Evolutionary conservation across 2,888 invertebrate species (phyloP), one percentile per base, ranked within the genome.

Genomic region (Acanthosepion pharaonis): DNA sequence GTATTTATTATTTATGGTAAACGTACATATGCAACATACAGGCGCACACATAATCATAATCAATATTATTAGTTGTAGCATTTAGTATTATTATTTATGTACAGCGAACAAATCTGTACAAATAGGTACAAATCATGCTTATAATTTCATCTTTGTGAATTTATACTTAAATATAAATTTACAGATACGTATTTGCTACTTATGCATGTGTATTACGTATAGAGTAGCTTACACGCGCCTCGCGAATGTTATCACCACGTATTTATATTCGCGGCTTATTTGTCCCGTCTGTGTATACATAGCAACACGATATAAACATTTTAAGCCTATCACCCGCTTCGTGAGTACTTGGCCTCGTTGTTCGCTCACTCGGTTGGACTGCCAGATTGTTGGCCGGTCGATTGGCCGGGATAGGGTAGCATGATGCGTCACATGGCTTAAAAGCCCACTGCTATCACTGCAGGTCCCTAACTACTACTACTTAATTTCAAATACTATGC

Each of bases 261-360:
- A 78, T 78, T 33, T 78, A 78, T 78, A 78, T 78, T 78, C 78
- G n/a, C n/a, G 78, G 78, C 18, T 78, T 78, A 78, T 78, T n/a
- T n/a, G 78, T n/a, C n/a, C 78, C 78, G 78, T 78, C 78, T 78
- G n/a, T 78, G 78, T 78, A 33, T 78, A 78, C 78, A 78, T 78
- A 78, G 78, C 78, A 78, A 78, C 78, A 78, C n/a, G 78, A 78
- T 78, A 78, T 33, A 78, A 78, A 78, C 78, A 78, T 78, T 78
- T 78, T 78, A 78, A 33, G n/a, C 78, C 78, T 78, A 78, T 78
- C 78, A 18, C n/a, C 78, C 78, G 78, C n/a, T 33, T 78, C 3
- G 78, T 11, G 78, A 78, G 78, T 78, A 78, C 78, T n/a, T 78
- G 78, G 78, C 78, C n/a, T 78, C 78, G 78, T 78, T 78, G 78